Percentiles rank a stretch among this genome's conserved stretches.
phyloP scores from a whole-genome alignment of 2,113 vertebrate genomes.

The Pogonocichla stellata region DNA sequence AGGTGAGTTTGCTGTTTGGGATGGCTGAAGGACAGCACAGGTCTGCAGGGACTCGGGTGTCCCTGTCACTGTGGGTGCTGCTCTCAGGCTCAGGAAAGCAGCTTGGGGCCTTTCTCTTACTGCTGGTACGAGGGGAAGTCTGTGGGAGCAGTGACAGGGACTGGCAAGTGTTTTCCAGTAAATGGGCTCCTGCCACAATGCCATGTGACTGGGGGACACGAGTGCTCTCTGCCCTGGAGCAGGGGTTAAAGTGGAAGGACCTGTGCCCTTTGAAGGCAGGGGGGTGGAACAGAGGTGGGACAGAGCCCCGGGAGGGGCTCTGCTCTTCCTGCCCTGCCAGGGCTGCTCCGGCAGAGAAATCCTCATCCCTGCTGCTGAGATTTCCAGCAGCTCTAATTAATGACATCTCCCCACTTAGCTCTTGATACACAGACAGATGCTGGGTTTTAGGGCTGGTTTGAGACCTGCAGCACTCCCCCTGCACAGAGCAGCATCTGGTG shows the following conservation, averaged over 20 bases:
- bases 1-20: neutral
- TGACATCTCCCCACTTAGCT: neutral
- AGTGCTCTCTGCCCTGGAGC: neutral
- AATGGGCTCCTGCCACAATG: neutral
- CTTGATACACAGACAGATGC: neutral
- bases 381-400: neutral
- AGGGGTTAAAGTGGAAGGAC: neutral
- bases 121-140: neutral
- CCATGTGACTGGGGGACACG: neutral
- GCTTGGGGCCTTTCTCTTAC: neutral
- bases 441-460: constrained; percentile 1
- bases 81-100: neutral
- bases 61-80: neutral
- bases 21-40: neutral
- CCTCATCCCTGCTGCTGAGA: neutral
- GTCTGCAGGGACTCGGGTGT: neutral
- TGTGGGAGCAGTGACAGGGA: neutral
- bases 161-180: neutral
- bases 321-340: neutral
- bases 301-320: neutral
- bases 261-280: neutral
- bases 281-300: neutral
- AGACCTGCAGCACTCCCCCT: neutral
- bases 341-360: neutral
- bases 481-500: neutral